Evolutionary conservation across 2,797 vertebrate genomes (phyloP).

Genomic region (Pseudochirops corinnae): DNA sequence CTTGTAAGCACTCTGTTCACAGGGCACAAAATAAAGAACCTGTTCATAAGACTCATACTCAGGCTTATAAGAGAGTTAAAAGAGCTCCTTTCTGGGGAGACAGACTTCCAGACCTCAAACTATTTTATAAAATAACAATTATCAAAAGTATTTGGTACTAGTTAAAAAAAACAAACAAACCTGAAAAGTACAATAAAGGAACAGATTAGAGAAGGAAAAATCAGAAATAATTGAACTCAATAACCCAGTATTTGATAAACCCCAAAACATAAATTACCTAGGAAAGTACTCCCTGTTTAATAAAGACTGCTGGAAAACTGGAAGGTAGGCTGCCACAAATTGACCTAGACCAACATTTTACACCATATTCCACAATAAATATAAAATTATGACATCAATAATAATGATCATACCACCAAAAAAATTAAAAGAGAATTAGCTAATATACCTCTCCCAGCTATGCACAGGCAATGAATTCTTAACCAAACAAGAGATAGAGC

Average conservation of each 20-base stretch:
- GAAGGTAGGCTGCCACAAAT: not conserved
- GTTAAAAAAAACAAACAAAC: not conserved
- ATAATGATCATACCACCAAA: not conserved
- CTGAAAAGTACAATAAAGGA: not conserved
- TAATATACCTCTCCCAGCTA: not conserved
- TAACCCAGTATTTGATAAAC: not conserved
- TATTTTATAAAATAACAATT: not conserved
- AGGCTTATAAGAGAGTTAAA: not conserved
- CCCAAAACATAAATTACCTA: not conserved
- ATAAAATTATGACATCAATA: slow-evolving; percentile 6
- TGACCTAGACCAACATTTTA: not conserved
- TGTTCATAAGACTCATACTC: not conserved
- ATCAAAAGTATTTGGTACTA: not conserved
- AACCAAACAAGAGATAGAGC: not conserved
- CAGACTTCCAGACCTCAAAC: not conserved
- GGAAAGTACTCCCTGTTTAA: not conserved
- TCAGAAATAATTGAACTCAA: not conserved
- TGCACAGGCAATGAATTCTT: not conserved
- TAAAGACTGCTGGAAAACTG: not conserved
- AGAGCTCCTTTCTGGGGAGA: not conserved
- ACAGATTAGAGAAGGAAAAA: not conserved
- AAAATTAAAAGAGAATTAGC: not conserved
- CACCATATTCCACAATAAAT: not conserved
- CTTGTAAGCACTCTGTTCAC: not conserved
- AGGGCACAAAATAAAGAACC: not conserved